Conservation (phyloP, 2,888 invertebrate species). For the Apamea epomidion region DNA sequence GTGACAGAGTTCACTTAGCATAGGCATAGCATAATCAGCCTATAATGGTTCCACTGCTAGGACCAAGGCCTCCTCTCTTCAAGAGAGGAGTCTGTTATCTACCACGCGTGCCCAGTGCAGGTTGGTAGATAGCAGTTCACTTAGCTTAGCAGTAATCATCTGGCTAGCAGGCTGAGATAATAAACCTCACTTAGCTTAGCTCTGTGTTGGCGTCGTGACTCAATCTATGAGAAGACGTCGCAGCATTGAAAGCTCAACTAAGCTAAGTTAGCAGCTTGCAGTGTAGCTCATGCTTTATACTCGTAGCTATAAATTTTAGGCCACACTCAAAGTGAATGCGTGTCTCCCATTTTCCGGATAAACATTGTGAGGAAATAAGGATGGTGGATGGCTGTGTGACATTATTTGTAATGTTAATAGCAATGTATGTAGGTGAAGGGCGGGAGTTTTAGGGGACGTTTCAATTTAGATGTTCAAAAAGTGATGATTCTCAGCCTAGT, state of each 20-base stretch:
- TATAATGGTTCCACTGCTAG: neutral
- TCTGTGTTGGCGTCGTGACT: neutral
- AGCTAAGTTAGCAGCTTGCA: neutral
- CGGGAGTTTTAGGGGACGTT: neutral
- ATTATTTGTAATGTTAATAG: slow-evolving; percentile 14
- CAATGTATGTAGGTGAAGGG: neutral
- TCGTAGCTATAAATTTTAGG: slow-evolving; percentile 56
- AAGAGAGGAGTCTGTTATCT: neutral
- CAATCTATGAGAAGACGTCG: neutral
- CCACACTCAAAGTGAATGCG: slow-evolving; percentile 37
- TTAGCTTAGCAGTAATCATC: neutral
- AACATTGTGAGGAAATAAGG: slow-evolving; percentile 42
- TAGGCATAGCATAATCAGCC: neutral
- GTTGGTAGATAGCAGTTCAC: neutral
- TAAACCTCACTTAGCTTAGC: neutral
- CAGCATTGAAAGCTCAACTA: neutral
- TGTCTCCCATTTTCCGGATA: slow-evolving; percentile 35
- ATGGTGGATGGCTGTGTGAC: slow-evolving; percentile 7
- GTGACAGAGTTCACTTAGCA: neutral
- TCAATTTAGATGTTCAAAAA: neutral
- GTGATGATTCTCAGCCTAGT: neutral
- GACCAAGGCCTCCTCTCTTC: neutral
- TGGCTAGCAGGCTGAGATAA: neutral
- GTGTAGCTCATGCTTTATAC: slow-evolving; percentile 13
- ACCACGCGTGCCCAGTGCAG: neutral